Evolutionary conservation across 1,140 invertebrate species (phyloP).

Genomic region (Bicyclus anynana): DNA sequence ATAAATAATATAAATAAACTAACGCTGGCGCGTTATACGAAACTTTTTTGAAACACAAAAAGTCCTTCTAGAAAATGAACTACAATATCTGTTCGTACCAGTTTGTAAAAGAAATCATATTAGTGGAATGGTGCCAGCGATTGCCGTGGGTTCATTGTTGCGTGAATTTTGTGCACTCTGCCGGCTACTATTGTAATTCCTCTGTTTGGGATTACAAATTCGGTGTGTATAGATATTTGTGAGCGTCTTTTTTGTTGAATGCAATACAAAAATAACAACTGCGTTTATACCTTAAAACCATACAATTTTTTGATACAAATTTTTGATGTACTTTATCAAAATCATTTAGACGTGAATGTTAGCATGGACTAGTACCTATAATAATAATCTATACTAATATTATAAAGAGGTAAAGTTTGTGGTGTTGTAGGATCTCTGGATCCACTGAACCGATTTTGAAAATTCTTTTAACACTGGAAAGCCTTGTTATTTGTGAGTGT

Average conservation of each 20-base stretch:
- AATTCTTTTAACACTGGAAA: too few relatives aligned
- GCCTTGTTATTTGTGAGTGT: too few relatives aligned
- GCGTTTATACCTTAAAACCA: too few relatives aligned
- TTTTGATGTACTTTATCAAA: too few relatives aligned
- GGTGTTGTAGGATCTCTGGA: too few relatives aligned
- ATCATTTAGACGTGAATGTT: too few relatives aligned
- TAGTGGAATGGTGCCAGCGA: constrained; percentile 33
- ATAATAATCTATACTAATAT: too few relatives aligned
- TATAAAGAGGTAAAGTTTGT: too few relatives aligned
- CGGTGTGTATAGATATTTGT: constrained; percentile 2
- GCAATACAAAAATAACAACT: background rate
- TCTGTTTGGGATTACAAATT: constrained; percentile 2
- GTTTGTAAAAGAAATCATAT: constrained; percentile 36
- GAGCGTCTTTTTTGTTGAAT: background rate
- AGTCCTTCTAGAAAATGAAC: background rate
- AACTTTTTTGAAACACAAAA: background rate
- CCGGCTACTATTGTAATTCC: constrained; percentile 28
- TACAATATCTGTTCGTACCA: constrained; percentile 18
- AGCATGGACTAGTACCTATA: too few relatives aligned
- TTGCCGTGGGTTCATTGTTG: constrained; percentile 17
- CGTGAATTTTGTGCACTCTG: constrained; percentile 17
- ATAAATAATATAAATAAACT: too few relatives aligned
- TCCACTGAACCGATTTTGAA: too few relatives aligned
- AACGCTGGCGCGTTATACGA: background rate
- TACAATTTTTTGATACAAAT: too few relatives aligned